Conservation (phyloP, 2,888 invertebrate genomes). For the Neoitamus cyanurus region DNA sequence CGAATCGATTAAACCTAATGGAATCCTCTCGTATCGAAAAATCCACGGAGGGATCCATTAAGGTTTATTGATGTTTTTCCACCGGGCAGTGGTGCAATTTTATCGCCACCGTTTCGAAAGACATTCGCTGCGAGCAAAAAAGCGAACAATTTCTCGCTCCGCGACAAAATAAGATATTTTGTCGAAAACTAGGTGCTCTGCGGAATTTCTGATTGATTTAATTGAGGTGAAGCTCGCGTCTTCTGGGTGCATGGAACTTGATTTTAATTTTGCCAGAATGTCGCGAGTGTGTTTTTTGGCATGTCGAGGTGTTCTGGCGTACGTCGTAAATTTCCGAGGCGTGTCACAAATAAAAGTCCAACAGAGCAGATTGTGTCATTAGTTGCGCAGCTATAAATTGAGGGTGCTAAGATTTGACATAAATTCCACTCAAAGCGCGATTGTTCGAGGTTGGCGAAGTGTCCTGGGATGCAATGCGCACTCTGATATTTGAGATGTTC, state of each 20-base stretch:
- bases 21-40: neutral
- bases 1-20: constrained; percentile 1
- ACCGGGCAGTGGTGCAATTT: neutral
- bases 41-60: neutral
- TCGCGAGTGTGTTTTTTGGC: neutral
- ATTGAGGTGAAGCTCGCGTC: neutral
- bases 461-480: neutral
- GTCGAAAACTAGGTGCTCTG: neutral
- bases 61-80: neutral
- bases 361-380: neutral
- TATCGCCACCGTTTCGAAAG: neutral
- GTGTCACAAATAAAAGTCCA: neutral
- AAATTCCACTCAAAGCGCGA: neutral
- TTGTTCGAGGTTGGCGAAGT: neutral
- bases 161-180: neutral
- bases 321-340: neutral
- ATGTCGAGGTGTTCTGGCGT: neutral
- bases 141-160: neutral
- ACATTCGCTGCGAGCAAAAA: neutral
- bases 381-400: neutral
- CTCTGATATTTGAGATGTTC: neutral
- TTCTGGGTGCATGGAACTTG: neutral
- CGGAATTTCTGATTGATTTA: neutral
- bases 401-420: neutral
- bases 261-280: neutral